Evolutionary conservation across 1,140 invertebrate genomes (phyloP), one percentile per base, ranked within the genome.

Genomic region (Lanistes nyassanus): DNA sequence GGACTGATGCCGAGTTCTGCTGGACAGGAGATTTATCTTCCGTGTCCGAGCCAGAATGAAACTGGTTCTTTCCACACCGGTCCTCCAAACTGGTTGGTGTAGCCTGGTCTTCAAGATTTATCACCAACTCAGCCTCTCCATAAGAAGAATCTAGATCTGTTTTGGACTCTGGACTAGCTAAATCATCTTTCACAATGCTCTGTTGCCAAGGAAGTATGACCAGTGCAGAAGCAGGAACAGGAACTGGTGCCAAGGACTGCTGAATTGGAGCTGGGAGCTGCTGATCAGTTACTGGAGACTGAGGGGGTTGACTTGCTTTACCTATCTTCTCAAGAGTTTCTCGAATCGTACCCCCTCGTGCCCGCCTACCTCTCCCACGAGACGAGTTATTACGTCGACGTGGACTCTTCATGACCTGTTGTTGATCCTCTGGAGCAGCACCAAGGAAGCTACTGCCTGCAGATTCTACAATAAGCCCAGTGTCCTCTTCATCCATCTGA

Each of bases 71-170:
- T 19, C 23, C 42, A n/a, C 23, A 11, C 3, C 70, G 55, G 11
- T 72, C 77, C 42, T 79, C 75, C 19, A 74, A 64, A 42, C 76
- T 74, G 37, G 55, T 76, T 29, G 74, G 75, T 16, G 77, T 56
- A 19, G 56, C 69, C 70, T 74, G 74, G 42, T 79, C 77, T 56
- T 79, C 77, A 19, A 79, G 56, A 42, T 79, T 79, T 74, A 79
- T 79, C 16, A 79, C 74, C 47, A 79, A 42, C n/a, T 79, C 74
- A 6, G 77, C 67, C 58, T 79, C 77, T 0, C 77, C 77, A 55
- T 71, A 79, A 39, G 77, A 79, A 36, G 74, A 79, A 36, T 79
- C 77, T 37, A 79, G 42, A 42, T 79, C 77, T 26, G 58, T 78
- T 36, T 75, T 78, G 11, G 77, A 60, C 19, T 79, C 77, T 31